Conservation (phyloP, 2,888 invertebrate genomes). For the Apeira syringaria region DNA sequence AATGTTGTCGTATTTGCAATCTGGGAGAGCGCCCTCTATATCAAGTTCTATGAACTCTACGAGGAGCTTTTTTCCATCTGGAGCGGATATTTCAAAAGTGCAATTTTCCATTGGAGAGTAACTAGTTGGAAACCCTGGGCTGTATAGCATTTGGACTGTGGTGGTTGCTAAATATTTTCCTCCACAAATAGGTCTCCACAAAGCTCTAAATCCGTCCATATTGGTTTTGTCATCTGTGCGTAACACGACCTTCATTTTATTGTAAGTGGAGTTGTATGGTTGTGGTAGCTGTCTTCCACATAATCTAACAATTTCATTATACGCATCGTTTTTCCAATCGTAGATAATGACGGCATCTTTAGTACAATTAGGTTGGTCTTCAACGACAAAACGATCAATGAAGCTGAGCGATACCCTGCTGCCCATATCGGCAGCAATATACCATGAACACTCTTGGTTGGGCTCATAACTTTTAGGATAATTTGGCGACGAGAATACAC, state of each 20-base stretch:
- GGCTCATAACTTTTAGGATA: slow-evolving; percentile 87
- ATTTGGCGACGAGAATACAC: slow-evolving; percentile 81
- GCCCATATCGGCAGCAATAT: slow-evolving; percentile 85
- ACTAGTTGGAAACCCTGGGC: slow-evolving; percentile 88
- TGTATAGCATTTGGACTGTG: slow-evolving; percentile 80
- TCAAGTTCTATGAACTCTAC: slow-evolving; percentile 85
- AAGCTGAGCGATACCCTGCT: slow-evolving; percentile 88
- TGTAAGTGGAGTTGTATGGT: slow-evolving; percentile 84
- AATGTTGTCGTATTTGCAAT: slow-evolving; percentile 80
- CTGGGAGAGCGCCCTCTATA: slow-evolving; percentile 61
- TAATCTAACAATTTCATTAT: slow-evolving; percentile 79
- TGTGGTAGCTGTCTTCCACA: slow-evolving; percentile 87
- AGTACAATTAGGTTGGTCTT: slow-evolving; percentile 86
- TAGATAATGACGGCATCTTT: slow-evolving; percentile 89
- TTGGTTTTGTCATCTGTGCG: slow-evolving; percentile 86
- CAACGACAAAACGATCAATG: slow-evolving; percentile 88
- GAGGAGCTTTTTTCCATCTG: slow-evolving; percentile 58
- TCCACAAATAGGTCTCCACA: slow-evolving; percentile 88
- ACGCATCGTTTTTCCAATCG: slow-evolving; percentile 80
- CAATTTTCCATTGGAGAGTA: slow-evolving; percentile 86
- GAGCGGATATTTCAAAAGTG: slow-evolving; percentile 84
- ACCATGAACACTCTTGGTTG: slow-evolving; percentile 92
- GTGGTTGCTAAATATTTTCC: slow-evolving; percentile 83
- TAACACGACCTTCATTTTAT: slow-evolving; percentile 88
- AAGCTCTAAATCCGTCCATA: slow-evolving; percentile 89